Evolutionary conservation across 2,888 invertebrate species (phyloP).

Genomic region (Drosophila pseudotakahashii): DNA sequence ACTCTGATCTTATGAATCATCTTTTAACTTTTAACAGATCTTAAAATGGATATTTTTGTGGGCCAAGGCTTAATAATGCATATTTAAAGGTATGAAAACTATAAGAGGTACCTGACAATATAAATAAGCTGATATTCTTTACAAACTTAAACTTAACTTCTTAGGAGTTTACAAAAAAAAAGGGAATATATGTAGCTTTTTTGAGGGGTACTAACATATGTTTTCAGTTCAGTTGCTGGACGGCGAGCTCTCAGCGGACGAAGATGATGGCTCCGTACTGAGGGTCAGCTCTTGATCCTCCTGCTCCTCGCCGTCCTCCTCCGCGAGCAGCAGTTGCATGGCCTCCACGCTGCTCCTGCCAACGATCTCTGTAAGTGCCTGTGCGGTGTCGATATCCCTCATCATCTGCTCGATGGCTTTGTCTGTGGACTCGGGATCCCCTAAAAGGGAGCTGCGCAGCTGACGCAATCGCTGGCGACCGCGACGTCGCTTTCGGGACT

Average conservation of each 20-base stretch:
- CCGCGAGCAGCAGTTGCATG: constrained; percentile 46
- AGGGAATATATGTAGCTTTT: too few relatives aligned
- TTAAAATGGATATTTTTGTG: too few relatives aligned
- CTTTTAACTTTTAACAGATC: too few relatives aligned
- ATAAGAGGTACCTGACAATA: too few relatives aligned
- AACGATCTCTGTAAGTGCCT: constrained; percentile 24
- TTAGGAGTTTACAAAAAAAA: neutral
- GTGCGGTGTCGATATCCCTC: constrained; percentile 11
- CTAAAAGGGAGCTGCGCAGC: constrained; percentile 48
- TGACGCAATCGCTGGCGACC: constrained; percentile 19
- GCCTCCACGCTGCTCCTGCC: constrained; percentile 20
- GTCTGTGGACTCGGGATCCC: constrained; percentile 45
- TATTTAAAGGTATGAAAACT: too few relatives aligned
- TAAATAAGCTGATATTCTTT: too few relatives aligned
- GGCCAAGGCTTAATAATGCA: too few relatives aligned
- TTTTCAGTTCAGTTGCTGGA: constrained; percentile 1
- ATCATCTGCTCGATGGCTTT: constrained; percentile 42
- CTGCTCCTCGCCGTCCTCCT: constrained; percentile 6
- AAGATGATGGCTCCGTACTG: neutral
- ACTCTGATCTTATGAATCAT: too few relatives aligned
- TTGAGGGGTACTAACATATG: neutral
- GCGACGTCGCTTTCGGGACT: constrained; percentile 21
- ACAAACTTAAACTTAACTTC: too few relatives aligned
- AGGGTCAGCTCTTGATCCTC: neutral
- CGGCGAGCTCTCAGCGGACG: constrained; percentile 11